Conservation (phyloP, 2,797 vertebrate genomes). For the Anabas testudineus region DNA sequence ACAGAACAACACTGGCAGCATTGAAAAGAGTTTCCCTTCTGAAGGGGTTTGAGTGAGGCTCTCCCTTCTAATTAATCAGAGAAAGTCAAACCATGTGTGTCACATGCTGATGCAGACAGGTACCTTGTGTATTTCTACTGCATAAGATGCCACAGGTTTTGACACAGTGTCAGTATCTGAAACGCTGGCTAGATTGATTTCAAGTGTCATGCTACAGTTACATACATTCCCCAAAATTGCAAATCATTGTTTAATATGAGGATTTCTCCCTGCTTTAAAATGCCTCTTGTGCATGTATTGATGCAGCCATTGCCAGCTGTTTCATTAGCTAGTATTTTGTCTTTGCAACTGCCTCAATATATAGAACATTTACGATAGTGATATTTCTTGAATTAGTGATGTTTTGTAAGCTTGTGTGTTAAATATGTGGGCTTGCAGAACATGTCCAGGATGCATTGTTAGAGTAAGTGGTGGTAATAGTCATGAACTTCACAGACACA, state of each 20-base stretch:
- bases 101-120: too few species aligned
- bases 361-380: neutral
- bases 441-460: neutral
- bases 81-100: too few species aligned
- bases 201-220: too few species aligned
- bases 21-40: too few species aligned
- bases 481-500: slow-evolving; percentile 18
- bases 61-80: slow-evolving; percentile 12
- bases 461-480: slow-evolving; percentile 1
- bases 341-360: slow-evolving; percentile 1
- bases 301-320: slow-evolving; percentile 1
- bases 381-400: neutral
- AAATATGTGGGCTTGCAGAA: slow-evolving; percentile 3
- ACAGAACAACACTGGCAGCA: too few species aligned
- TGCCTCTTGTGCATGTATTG: neutral
- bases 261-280: slow-evolving; percentile 35
- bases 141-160: too few species aligned
- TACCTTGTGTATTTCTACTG: too few species aligned
- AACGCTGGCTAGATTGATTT: too few species aligned
- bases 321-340: slow-evolving; percentile 12
- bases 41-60: too few species aligned
- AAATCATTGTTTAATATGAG: too few species aligned
- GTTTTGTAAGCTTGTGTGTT: neutral
- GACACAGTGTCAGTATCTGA: too few species aligned
- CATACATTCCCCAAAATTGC: too few species aligned